Evolutionary conservation across 2,888 invertebrate species (phyloP).

Genomic region (Torymus tubicola): DNA sequence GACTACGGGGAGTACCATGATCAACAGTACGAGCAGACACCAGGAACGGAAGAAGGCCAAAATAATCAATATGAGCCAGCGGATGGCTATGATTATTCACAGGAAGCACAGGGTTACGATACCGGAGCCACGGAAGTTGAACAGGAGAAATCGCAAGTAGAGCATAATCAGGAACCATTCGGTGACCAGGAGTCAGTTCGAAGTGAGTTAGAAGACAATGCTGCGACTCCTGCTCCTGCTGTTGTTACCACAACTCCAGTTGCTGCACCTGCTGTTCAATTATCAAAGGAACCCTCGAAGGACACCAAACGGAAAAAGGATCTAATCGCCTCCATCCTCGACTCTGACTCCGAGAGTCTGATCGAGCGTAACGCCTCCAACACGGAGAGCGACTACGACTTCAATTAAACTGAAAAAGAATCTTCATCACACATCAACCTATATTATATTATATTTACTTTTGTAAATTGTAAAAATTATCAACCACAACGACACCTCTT

Average conservation of each 20-base stretch:
- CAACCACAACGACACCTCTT: too few relatives aligned
- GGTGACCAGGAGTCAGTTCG: background rate
- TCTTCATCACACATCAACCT: too few relatives aligned
- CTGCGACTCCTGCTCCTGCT: too few relatives aligned
- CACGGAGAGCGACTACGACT: slow-evolving; percentile 74
- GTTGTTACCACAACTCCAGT: too few relatives aligned
- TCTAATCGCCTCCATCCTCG: slow-evolving; percentile 67
- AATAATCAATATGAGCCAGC: slow-evolving; percentile 50
- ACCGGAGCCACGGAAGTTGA: background rate
- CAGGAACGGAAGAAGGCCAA: background rate
- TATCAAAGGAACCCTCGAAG: background rate
- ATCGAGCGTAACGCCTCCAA: slow-evolving; percentile 72
- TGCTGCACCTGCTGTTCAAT: too few relatives aligned
- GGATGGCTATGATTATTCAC: slow-evolving; percentile 50
- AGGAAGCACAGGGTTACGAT: slow-evolving; percentile 60
- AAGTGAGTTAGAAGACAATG: background rate
- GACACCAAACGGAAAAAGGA: slow-evolving; percentile 66
- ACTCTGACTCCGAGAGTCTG: slow-evolving; percentile 73
- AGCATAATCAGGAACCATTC: slow-evolving; percentile 2
- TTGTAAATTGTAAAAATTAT: too few relatives aligned
- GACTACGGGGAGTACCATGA: slow-evolving; percentile 35
- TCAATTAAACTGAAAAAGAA: slow-evolving; percentile 64
- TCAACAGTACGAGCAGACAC: slow-evolving; percentile 25
- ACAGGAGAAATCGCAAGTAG: too few relatives aligned
- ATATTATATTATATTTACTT: too few relatives aligned